phyloP scores from a whole-genome alignment of 2,888 invertebrate species.

The Agriopis marginaria region DNA sequence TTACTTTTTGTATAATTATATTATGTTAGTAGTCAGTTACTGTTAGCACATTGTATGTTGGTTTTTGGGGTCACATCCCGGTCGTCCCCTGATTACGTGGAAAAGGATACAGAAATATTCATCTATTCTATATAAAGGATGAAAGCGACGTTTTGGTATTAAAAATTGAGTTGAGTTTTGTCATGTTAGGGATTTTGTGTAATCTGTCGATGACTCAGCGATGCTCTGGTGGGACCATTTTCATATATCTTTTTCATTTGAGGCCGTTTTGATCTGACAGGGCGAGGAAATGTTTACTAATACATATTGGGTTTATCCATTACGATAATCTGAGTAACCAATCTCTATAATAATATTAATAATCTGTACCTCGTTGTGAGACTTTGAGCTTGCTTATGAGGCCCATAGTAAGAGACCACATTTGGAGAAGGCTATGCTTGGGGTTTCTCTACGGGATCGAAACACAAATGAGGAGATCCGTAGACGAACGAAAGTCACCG shows the following conservation, averaged over 20 bases:
- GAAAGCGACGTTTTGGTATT: conserved; percentile 29
- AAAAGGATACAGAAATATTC: conserved; percentile 37
- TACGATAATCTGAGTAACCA: background rate
- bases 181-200: conserved; percentile 11
- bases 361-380: too few relatives aligned
- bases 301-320: background rate
- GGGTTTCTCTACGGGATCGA: too few relatives aligned
- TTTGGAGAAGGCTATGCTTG: too few relatives aligned
- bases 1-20: background rate
- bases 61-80: conserved; percentile 35
- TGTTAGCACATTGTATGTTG: background rate
- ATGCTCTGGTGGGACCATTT: background rate
- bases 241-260: background rate
- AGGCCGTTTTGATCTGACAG: background rate
- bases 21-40: background rate
- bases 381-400: too few relatives aligned
- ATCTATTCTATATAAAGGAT: conserved; percentile 34
- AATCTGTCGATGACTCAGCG: conserved; percentile 27
- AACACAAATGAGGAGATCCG: too few relatives aligned
- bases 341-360: too few relatives aligned
- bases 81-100: conserved; percentile 35
- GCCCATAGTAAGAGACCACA: too few relatives aligned
- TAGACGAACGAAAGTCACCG: too few relatives aligned
- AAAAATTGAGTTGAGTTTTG: conserved; percentile 28
- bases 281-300: background rate